Evolutionary conservation across 2,888 invertebrate genomes (phyloP).

Genomic region (Pardosa pseudoannulata): DNA sequence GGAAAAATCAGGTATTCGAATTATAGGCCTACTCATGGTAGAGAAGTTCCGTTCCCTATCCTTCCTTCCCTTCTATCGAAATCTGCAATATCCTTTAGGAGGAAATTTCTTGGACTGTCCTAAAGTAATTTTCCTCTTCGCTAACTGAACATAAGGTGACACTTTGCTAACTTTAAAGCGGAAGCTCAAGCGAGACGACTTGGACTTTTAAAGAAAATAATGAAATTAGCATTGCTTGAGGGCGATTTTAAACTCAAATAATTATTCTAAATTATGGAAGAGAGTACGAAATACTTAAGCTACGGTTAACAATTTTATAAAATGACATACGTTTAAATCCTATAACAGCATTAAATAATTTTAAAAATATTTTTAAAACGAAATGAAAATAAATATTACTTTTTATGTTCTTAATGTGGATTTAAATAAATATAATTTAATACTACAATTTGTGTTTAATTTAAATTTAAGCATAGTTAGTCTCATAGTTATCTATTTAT

Average conservation of each 20-base stretch:
- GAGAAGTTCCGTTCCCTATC: too few species aligned
- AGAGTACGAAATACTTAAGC: background rate
- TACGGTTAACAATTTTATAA: background rate
- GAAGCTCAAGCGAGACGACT: background rate
- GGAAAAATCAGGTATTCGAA: too few species aligned
- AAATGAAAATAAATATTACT: too few species aligned
- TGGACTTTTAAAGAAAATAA: background rate
- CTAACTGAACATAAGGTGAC: background rate
- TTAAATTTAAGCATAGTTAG: too few species aligned
- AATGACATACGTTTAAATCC: background rate
- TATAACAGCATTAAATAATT: too few species aligned
- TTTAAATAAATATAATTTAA: too few species aligned
- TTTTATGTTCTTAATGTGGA: too few species aligned
- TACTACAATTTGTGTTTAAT: too few species aligned
- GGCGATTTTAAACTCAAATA: background rate
- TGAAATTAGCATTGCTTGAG: background rate
- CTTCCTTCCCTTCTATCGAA: too few species aligned
- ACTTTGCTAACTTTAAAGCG: background rate
- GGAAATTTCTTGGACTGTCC: background rate
- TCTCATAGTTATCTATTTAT: too few species aligned
- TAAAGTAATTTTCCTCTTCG: background rate
- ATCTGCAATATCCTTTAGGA: background rate
- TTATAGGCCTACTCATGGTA: too few species aligned
- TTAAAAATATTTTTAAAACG: too few species aligned
- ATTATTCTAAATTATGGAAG: background rate